A percentile compares a stretch with the other conserved stretches of the same genome.
phyloP scores from a whole-genome alignment of 2,888 invertebrate species.

The Brenthis hecate region DNA sequence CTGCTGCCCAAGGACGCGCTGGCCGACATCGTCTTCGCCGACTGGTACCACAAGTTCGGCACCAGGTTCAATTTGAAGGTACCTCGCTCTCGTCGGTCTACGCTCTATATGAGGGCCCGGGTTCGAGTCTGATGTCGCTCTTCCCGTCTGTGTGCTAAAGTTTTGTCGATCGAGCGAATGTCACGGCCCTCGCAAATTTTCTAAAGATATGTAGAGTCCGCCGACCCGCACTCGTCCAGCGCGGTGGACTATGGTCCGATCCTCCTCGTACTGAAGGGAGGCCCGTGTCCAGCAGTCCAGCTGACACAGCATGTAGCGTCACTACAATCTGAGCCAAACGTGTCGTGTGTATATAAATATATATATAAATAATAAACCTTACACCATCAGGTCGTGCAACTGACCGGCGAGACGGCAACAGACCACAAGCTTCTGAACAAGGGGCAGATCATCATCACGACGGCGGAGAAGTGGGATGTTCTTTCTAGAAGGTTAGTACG shows the following conservation, averaged over 20 bases:
- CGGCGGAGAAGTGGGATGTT: conserved; percentile 99
- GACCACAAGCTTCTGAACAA: conserved; percentile 96
- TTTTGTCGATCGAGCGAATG: not conserved
- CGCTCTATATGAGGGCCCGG: too few species aligned
- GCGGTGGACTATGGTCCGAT: too few species aligned
- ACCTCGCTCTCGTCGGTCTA: conserved; percentile 23
- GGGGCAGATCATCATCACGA: conserved; percentile 97
- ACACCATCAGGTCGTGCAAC: conserved; percentile 86
- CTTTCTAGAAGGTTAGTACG: conserved; percentile 87
- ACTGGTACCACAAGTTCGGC: conserved; percentile 96
- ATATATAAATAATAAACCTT: not conserved
- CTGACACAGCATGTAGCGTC: too few species aligned
- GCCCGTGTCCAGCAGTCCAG: too few species aligned
- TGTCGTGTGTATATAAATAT: too few species aligned
- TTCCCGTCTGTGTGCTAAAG: too few species aligned
- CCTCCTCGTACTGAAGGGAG: too few species aligned
- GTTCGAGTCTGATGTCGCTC: too few species aligned
- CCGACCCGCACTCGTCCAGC: too few species aligned
- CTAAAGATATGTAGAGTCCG: too few species aligned
- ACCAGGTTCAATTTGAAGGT: conserved; percentile 89
- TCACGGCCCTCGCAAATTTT: too few species aligned
- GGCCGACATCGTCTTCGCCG: conserved; percentile 93
- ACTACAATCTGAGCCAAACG: too few species aligned
- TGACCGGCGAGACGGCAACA: conserved; percentile 98
- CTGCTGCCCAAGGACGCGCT: conserved; percentile 95